Conservation (phyloP, 2,113 vertebrate species). For the Hippocampus zosterae region DNA sequence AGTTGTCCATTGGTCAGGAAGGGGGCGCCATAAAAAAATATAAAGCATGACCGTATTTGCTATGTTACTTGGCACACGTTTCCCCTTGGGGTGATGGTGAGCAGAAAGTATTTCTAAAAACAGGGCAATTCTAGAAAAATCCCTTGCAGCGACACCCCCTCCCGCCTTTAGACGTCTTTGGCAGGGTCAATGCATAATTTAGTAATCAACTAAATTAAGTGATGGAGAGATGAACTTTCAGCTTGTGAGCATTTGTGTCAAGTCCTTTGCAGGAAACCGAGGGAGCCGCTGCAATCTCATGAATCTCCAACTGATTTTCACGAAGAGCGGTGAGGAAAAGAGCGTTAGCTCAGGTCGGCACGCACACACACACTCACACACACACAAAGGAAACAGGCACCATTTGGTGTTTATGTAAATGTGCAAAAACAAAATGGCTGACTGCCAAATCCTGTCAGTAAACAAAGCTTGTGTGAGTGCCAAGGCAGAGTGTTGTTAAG, state of each 20-base stretch:
- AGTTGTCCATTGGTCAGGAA: slow-evolving; percentile 24
- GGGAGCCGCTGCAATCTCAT: slow-evolving; percentile 39
- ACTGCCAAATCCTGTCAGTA: slow-evolving; percentile 72
- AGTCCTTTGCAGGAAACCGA: slow-evolving; percentile 48
- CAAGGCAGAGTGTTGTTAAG: slow-evolving; percentile 60
- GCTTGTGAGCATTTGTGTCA: slow-evolving; percentile 64
- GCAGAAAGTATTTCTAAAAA: slow-evolving; percentile 57
- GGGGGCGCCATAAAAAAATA: slow-evolving; percentile 16
- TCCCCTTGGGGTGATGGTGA: slow-evolving; percentile 49
- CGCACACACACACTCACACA: slow-evolving; percentile 22
- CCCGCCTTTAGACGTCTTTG: slow-evolving; percentile 40
- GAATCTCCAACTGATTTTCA: slow-evolving; percentile 57
- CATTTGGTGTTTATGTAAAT: slow-evolving; percentile 74
- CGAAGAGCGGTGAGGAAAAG: slow-evolving; percentile 47
- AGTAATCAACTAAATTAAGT: slow-evolving; percentile 66
- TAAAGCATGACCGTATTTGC: slow-evolving; percentile 31
- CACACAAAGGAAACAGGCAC: slow-evolving; percentile 57
- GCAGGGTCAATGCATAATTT: slow-evolving; percentile 69
- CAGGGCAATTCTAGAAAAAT: slow-evolving; percentile 55
- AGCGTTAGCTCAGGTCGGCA: slow-evolving; percentile 36
- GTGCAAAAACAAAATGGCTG: slow-evolving; percentile 71
- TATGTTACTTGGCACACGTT: slow-evolving; percentile 60
- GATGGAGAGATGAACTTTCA: slow-evolving; percentile 60
- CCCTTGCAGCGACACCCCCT: slow-evolving; percentile 37
- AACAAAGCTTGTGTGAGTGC: slow-evolving; percentile 66